Evolutionary conservation across 2,113 vertebrate species (phyloP).

Genomic region (Larimichthys crocea): DNA sequence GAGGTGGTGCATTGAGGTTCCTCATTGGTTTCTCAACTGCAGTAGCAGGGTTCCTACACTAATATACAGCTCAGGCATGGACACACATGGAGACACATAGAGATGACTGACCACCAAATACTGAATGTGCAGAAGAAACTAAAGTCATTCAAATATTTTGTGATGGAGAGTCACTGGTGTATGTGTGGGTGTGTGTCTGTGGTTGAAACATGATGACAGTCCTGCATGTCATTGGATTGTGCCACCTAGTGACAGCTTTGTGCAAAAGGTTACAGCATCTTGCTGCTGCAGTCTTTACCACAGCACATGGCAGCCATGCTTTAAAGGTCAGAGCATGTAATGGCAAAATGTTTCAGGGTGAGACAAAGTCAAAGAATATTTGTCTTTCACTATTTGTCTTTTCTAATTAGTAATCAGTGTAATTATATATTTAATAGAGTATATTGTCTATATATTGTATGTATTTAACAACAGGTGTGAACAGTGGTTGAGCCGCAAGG

Average conservation of each 20-base stretch:
- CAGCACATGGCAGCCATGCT: conserved; percentile 38
- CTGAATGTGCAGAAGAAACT: too few relatives aligned
- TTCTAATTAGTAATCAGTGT: not conserved
- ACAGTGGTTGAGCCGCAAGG: not conserved
- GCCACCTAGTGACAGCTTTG: conserved; percentile 63
- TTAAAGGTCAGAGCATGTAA: conserved; percentile 32
- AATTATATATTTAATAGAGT: not conserved
- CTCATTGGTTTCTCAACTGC: not conserved
- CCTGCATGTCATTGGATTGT: not conserved
- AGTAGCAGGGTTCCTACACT: not conserved
- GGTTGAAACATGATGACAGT: not conserved
- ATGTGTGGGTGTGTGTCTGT: not conserved
- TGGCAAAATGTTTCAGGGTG: not conserved
- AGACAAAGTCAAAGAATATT: not conserved
- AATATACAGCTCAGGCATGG: not conserved
- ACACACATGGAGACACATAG: too few relatives aligned
- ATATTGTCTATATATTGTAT: not conserved
- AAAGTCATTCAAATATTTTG: not conserved
- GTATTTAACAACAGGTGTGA: not conserved
- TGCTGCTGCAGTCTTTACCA: not conserved
- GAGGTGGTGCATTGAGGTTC: not conserved
- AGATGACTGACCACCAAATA: not conserved
- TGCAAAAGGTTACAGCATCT: not conserved
- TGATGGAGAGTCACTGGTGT: not conserved
- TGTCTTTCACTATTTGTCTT: not conserved